A percentile compares a stretch with the other conserved stretches of the same genome.
phyloP scores from a whole-genome alignment of 2,113 vertebrate genomes.

The Hemibates koningsi region DNA sequence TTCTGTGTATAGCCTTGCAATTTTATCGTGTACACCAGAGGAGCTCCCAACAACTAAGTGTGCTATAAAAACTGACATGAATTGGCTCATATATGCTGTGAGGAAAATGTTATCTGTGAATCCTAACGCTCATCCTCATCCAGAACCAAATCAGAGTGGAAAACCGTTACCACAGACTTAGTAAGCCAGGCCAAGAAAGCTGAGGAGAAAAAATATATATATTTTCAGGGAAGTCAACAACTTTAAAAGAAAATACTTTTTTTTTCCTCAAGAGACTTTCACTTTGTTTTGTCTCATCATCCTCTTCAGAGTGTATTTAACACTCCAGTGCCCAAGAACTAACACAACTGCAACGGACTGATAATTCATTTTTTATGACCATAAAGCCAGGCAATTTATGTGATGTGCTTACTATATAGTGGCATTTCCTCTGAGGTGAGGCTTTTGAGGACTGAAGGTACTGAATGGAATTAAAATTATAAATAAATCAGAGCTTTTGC shows the following conservation, averaged over 20 bases:
- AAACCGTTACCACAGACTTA: not conserved
- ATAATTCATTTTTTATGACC: conserved; percentile 54
- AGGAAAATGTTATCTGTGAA: conserved; percentile 35
- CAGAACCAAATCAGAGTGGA: conserved; percentile 31
- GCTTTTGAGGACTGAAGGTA: conserved; percentile 4
- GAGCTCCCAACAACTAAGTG: conserved; percentile 28
- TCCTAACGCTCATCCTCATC: conserved; percentile 22
- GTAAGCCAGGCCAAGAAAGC: not conserved
- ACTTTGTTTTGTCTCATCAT: conserved; percentile 26
- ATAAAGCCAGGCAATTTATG: conserved; percentile 40
- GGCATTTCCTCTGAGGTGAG: conserved; percentile 2
- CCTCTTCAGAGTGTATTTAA: conserved; percentile 37
- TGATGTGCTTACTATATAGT: conserved; percentile 11
- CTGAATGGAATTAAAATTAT: conserved; percentile 22
- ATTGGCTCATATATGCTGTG: conserved; percentile 2
- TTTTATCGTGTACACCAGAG: conserved; percentile 32
- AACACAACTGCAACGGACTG: conserved; percentile 22
- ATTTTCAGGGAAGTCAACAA: conserved; percentile 19
- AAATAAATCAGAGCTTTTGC: conserved; percentile 30
- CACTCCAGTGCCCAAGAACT: conserved; percentile 32
- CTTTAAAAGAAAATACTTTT: conserved; percentile 3
- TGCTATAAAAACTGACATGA: conserved; percentile 27
- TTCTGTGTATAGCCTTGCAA: not conserved
- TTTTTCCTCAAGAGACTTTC: conserved; percentile 1
- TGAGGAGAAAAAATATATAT: accelerated